phyloP scores from a whole-genome alignment of 2,888 invertebrate species.

The Tetranychus truncatus region DNA sequence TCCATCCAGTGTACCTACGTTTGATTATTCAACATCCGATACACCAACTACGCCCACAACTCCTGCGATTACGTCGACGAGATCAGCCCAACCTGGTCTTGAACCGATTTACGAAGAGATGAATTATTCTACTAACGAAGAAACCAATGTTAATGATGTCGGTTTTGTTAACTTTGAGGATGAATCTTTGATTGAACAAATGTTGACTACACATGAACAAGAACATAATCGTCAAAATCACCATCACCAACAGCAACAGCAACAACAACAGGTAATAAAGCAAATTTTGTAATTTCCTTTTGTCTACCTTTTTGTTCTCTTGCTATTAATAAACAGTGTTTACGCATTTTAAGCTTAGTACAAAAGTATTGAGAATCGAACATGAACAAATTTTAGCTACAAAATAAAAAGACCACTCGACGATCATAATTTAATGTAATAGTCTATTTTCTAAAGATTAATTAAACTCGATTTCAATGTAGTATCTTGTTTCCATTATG shows the following conservation, averaged over 20 bases:
- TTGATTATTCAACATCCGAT: not conserved
- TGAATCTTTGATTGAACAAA: conserved; percentile 6
- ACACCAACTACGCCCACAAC: conserved; percentile 12
- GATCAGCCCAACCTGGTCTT: not conserved
- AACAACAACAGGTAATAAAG: conserved; percentile 12
- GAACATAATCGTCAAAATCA: not conserved
- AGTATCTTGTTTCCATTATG: too few relatives aligned
- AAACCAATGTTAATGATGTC: conserved; percentile 2
- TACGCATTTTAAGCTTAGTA: too few relatives aligned
- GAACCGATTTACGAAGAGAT: conserved; percentile 6
- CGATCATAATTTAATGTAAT: too few relatives aligned
- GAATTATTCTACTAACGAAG: not conserved
- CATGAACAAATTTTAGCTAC: too few relatives aligned
- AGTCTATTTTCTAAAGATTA: too few relatives aligned
- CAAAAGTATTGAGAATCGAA: too few relatives aligned
- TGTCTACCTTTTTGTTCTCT: not conserved
- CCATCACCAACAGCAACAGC: conserved; percentile 12
- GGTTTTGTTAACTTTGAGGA: not conserved
- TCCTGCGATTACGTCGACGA: not conserved
- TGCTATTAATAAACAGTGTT: not conserved
- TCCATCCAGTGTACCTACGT: not conserved
- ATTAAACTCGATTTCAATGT: too few relatives aligned
- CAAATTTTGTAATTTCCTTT: conserved; percentile 4
- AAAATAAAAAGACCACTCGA: too few relatives aligned
- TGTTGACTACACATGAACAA: not conserved